These are phyloP conservation scores for Coenonympha arcania DNA, from an alignment of 2,888 invertebrate genomes.

Conservation along the genomic window DNA sequence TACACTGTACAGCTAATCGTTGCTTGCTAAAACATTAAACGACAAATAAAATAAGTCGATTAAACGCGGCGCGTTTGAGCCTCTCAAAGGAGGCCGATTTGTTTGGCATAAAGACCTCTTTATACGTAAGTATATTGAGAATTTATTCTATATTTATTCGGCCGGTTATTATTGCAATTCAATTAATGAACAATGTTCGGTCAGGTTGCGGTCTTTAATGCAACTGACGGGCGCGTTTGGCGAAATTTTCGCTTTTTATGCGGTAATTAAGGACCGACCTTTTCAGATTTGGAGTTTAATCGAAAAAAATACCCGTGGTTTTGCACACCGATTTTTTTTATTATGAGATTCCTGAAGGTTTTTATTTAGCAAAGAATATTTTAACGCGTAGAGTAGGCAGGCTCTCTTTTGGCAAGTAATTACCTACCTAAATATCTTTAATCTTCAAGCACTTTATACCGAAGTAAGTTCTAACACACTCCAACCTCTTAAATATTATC, in stretches of 20 bases:
- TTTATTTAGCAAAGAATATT: not conserved
- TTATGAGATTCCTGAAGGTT: not conserved
- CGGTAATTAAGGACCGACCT: constrained; percentile 27
- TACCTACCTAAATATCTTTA: too few relatives aligned
- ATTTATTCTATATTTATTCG: constrained; percentile 63
- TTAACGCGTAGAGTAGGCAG: not conserved
- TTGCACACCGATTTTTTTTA: not conserved
- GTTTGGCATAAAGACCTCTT: constrained; percentile 71
- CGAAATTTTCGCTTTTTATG: constrained; percentile 29
- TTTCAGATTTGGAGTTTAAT: constrained; percentile 19
- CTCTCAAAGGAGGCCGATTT: constrained; percentile 70
- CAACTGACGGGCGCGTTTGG: constrained; percentile 37
- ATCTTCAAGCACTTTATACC: too few relatives aligned
- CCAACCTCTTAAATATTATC: too few relatives aligned
- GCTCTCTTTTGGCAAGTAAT: not conserved
- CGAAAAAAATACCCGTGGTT: constrained; percentile 7
- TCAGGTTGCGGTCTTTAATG: constrained; percentile 46
- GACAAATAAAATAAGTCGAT: constrained; percentile 59
- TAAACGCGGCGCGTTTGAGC: constrained; percentile 59
- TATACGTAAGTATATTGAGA: constrained; percentile 59
- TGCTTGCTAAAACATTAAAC: constrained; percentile 40
- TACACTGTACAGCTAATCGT: constrained; percentile 22
- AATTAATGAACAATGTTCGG: constrained; percentile 64
- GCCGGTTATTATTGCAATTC: constrained; percentile 69
- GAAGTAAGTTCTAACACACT: too few relatives aligned